Base-by-base conservation (phyloP, 2,113 vertebrate species). In the Brachypteracias leptosomus region DNA sequence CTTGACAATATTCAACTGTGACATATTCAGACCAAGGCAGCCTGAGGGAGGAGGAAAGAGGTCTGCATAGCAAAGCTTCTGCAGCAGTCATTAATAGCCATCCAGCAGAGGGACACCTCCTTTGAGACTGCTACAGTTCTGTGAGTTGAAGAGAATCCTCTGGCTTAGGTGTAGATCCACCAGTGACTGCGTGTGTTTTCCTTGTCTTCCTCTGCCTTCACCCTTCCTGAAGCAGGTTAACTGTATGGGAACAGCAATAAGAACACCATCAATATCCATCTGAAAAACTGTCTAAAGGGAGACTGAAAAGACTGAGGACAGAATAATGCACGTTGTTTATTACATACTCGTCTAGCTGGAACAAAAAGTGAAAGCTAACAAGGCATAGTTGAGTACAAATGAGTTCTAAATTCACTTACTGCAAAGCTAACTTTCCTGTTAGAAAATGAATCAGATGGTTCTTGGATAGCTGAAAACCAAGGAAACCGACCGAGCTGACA, bases 391-490 rank as follows among this genome's bases (percentile, higher is more conserved):
- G 61, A 93, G 80, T 78, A 82, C 67, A 94, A 95, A 73, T 76
- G 46, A 88, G 71, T 94, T 81, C 51, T 62, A 85, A 89, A 92
- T 83, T 95, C 67, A 71, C 84, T 88, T 88, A 38, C 78, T 95
- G 78, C 63, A 92, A 51, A 92, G 77, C 76, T 90, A 72, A 36
- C 67, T 86, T 88, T 54, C 74, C 88, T 78, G 75, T 65, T 88
- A 46, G 21, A 92, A 77, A 78, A 87, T 63, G 35, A 85, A 94
- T 95, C 49, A 68, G 55, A 52, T 76, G 28, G 75, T 73, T 89
- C 73, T 89, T 62, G 42, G 73, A 59, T 35, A 85, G 67, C 72
- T 92, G 63, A 80, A 71, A 92, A 92, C 11, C 52, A 38, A 72
- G 80, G 68, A 91, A 85, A 70, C 29, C 68, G 87, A 61, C n/a